Conservation (phyloP, 2,797 vertebrate species). For the Sebastes nivosus region DNA sequence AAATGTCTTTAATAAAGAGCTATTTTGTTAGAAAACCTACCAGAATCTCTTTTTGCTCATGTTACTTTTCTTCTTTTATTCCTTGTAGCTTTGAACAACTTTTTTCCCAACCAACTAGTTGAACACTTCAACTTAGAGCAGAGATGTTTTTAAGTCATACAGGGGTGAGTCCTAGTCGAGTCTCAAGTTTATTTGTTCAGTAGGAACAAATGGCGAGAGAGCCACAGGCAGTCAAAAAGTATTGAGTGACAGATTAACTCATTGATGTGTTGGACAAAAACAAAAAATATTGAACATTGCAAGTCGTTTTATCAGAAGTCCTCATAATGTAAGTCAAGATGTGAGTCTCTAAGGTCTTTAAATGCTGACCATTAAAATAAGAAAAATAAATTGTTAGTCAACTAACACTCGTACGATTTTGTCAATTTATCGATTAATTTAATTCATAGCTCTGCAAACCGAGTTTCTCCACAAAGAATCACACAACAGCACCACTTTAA, state of each 20-base stretch:
- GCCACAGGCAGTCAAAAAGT: not conserved
- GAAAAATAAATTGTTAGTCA: too few species aligned
- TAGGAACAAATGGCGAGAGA: too few species aligned
- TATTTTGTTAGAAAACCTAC: constrained; percentile 42
- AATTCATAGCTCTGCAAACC: too few species aligned
- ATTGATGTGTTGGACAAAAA: not conserved
- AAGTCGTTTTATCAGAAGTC: not conserved
- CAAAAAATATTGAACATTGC: not conserved
- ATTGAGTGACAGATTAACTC: not conserved
- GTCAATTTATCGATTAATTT: too few species aligned
- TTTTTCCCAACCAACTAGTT: not conserved
- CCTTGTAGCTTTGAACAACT: not conserved
- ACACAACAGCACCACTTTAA: too few species aligned
- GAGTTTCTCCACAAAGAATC: too few species aligned
- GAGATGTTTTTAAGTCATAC: not conserved
- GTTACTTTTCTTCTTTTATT: not conserved
- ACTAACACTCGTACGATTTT: too few species aligned
- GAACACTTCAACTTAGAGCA: not conserved
- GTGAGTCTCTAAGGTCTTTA: not conserved
- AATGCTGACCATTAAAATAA: not conserved
- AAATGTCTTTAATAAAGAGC: constrained; percentile 40
- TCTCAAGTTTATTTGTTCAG: not conserved
- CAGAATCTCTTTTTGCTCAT: not conserved
- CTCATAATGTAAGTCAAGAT: not conserved
- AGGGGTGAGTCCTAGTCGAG: too few species aligned